Conservation (phyloP, 1,140 invertebrate genomes). For the Brachionus rubens region DNA sequence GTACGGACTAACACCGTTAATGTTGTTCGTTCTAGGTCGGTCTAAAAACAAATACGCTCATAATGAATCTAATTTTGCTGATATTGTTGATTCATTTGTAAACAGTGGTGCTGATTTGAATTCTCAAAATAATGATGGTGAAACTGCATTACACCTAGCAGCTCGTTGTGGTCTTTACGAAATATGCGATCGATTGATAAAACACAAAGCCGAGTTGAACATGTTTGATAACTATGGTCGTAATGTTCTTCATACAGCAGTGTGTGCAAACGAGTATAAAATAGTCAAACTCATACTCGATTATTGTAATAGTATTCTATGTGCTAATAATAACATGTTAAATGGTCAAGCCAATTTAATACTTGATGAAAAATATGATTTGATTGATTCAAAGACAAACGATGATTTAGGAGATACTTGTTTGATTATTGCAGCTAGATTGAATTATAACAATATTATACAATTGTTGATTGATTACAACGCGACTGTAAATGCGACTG, state of each 20-base stretch:
- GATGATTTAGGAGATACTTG: conserved; percentile 25
- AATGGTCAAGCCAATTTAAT: conserved; percentile 2
- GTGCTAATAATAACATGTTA: background rate
- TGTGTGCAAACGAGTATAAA: conserved; percentile 24
- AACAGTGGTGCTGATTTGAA: conserved; percentile 78
- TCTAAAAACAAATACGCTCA: background rate
- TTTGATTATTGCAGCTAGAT: conserved; percentile 14
- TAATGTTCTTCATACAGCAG: conserved; percentile 30
- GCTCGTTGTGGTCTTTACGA: conserved; percentile 48
- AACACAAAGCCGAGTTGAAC: background rate
- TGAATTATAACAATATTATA: background rate
- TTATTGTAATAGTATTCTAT: conserved; percentile 10
- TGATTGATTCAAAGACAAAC: conserved; percentile 38
- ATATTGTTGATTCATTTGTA: conserved; percentile 65
- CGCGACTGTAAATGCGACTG: conserved; percentile 38
- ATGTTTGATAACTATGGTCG: conserved; percentile 25
- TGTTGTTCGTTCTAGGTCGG: conserved; percentile 19
- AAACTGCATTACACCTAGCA: conserved; percentile 62
- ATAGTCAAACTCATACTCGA: conserved; percentile 31
- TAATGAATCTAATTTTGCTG: background rate
- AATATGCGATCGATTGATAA: conserved; percentile 14
- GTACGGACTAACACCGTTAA: conserved; percentile 26
- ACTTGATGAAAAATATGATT: conserved; percentile 22
- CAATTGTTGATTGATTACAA: conserved; percentile 19
- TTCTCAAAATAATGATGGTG: conserved; percentile 72